These are phyloP conservation scores for Asteroscopus sphinx DNA, from an alignment of 2,888 invertebrate genomes.

Conservation along the genomic window DNA sequence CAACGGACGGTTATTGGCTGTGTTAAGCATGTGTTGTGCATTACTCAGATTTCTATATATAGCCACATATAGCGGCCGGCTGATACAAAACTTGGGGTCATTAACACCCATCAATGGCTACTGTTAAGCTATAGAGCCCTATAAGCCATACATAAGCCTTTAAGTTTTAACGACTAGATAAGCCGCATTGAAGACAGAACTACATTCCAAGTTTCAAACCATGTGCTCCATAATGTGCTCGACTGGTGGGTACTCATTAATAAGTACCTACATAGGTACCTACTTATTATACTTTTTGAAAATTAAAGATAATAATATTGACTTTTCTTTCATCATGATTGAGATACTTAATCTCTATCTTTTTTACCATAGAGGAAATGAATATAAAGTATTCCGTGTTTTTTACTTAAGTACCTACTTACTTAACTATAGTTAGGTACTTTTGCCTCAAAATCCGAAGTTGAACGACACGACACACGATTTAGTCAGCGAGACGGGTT, in stretches of 20 bases:
- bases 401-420: too few relatives aligned
- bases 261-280: too few relatives aligned
- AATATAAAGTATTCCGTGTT: too few relatives aligned
- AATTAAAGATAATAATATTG: too few relatives aligned
- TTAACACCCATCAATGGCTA: constrained; percentile 70
- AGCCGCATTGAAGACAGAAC: not conserved
- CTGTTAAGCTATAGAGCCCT: constrained; percentile 58
- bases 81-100: constrained; percentile 78
- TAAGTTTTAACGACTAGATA: constrained; percentile 8
- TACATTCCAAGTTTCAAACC: not conserved
- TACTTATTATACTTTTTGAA: too few relatives aligned
- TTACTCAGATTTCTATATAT: constrained; percentile 84
- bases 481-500: constrained; percentile 71
- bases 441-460: constrained; percentile 60
- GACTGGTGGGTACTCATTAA: too few relatives aligned
- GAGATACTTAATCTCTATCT: too few relatives aligned
- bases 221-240: not conserved
- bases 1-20: constrained; percentile 64
- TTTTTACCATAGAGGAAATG: too few relatives aligned
- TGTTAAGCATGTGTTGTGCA: constrained; percentile 78
- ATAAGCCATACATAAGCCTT: constrained; percentile 41
- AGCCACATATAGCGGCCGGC: constrained; percentile 79
- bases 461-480: constrained; percentile 75
- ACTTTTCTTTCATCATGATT: too few relatives aligned
- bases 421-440: too few relatives aligned